Conservation (phyloP, 1,140 invertebrate species). For the Zaprionus africanus region DNA sequence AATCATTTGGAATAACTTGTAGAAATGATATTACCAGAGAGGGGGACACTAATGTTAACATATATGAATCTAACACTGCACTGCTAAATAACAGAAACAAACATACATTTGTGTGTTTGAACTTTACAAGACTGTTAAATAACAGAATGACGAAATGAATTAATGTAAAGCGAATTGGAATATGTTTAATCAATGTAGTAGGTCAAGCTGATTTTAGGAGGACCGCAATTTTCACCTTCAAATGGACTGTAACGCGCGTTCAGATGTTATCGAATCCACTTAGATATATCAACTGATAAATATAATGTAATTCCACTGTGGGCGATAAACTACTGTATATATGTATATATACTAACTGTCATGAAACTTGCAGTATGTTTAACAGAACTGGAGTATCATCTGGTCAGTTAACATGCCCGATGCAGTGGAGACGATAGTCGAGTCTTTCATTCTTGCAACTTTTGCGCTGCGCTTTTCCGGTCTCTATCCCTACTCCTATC, state of each 20-base stretch:
- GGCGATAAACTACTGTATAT: not conserved
- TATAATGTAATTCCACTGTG: not conserved
- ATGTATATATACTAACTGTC: not conserved
- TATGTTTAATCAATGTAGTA: not conserved
- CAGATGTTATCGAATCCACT: not conserved
- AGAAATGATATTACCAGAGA: too few relatives aligned
- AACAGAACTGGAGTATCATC: not conserved
- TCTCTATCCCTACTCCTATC: constrained; percentile 28
- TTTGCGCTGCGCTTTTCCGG: constrained; percentile 26
- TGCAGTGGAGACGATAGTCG: constrained; percentile 4
- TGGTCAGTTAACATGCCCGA: constrained; percentile 18
- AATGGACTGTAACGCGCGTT: not conserved
- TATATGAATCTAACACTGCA: too few relatives aligned
- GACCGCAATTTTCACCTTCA: too few relatives aligned
- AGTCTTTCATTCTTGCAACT: constrained; percentile 19
- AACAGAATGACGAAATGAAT: not conserved
- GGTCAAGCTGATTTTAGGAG: not conserved
- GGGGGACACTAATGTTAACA: too few relatives aligned
- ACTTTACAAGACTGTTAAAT: not conserved
- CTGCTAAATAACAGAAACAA: too few relatives aligned
- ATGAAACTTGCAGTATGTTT: not conserved
- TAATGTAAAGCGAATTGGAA: not conserved
- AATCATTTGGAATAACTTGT: not conserved
- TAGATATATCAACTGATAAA: not conserved
- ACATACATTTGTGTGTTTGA: not conserved